Conservation (phyloP, 1,140 invertebrate genomes). For the Daktulosphaira vitifoliae region DNA sequence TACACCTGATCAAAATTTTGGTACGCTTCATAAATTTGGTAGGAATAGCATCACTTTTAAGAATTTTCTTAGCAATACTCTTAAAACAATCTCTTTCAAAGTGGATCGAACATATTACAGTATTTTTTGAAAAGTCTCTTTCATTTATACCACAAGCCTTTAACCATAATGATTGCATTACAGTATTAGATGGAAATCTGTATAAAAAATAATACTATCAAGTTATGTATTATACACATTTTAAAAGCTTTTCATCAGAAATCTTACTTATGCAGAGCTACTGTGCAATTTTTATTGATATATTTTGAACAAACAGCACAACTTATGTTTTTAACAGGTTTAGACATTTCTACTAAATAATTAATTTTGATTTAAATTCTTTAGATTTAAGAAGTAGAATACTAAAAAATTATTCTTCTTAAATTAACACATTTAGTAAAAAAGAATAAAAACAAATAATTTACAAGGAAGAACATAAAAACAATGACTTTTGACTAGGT, state of each 20-base stretch:
- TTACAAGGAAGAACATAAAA: too few species aligned
- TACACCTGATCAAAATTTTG: too few species aligned
- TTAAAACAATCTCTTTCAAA: background rate
- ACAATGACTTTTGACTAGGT: too few species aligned
- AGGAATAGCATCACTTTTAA: background rate
- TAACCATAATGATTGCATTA: background rate
- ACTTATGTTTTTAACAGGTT: too few species aligned
- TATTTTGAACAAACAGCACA: too few species aligned
- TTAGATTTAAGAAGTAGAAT: too few species aligned
- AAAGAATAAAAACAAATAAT: too few species aligned
- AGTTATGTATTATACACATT: background rate
- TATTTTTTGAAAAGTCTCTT: background rate
- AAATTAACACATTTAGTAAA: too few species aligned
- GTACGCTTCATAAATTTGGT: background rate
- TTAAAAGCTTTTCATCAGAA: background rate
- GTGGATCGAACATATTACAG: background rate
- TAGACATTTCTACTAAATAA: too few species aligned
- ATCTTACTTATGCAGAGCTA: conserved; percentile 1
- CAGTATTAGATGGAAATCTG: background rate
- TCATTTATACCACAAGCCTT: background rate
- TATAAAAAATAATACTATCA: background rate
- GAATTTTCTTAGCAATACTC: background rate
- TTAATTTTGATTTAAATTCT: too few species aligned
- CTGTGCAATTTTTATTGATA: too few species aligned
- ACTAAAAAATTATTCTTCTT: too few species aligned